Conservation (phyloP, 2,113 vertebrate species). For the Falcunculus frontatus region DNA sequence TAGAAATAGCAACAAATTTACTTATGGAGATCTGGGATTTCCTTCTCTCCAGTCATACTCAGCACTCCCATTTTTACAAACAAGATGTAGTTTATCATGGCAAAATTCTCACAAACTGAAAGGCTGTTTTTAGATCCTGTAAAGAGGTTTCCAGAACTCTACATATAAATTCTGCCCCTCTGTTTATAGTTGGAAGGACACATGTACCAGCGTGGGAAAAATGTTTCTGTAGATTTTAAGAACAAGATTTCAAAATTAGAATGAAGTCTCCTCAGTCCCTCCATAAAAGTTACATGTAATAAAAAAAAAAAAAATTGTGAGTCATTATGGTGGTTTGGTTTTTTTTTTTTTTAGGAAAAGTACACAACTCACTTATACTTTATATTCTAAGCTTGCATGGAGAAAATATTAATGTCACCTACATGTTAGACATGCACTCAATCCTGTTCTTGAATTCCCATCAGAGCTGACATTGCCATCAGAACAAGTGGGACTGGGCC, state of each 20-base stretch:
- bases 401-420: background rate
- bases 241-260: background rate
- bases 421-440: background rate
- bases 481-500: background rate
- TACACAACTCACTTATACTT: background rate
- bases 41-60: background rate
- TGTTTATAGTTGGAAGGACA: background rate
- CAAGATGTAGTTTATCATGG: background rate
- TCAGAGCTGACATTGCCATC: background rate
- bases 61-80: background rate
- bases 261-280: background rate
- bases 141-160: background rate
- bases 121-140: background rate
- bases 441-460: background rate
- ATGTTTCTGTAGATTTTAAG: background rate
- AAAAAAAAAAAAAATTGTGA: background rate
- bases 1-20: background rate
- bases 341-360: background rate
- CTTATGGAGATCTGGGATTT: background rate
- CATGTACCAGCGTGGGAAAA: background rate
- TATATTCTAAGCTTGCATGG: background rate
- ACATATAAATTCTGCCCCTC: background rate
- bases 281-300: background rate
- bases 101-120: background rate
- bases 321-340: background rate